A percentile compares a stretch with the other conserved stretches of the same genome.
Conservation (phyloP, 2,888 invertebrate genomes). For the Ypsolopha scabrella region DNA sequence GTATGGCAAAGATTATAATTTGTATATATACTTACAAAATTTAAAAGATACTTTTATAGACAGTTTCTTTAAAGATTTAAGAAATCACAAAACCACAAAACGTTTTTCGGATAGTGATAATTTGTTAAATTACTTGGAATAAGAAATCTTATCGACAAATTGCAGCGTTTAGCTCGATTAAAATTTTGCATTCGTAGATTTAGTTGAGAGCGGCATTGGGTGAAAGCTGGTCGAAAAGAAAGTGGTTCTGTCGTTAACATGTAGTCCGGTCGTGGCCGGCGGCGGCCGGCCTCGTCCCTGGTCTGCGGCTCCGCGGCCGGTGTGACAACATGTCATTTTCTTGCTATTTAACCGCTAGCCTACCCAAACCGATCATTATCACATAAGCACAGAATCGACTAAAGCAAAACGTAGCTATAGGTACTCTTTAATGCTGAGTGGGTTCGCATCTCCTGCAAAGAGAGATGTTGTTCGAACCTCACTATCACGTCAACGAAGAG, state of each 20-base stretch:
- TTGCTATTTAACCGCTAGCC: conserved; percentile 34
- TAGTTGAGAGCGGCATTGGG: conserved; percentile 52
- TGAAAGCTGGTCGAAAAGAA: conserved; percentile 66
- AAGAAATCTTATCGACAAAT: not conserved
- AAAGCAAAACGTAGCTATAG: not conserved
- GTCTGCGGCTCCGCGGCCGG: conserved; percentile 16
- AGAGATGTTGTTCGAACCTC: no score
- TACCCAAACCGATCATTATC: conserved; percentile 4
- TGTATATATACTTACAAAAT: no score
- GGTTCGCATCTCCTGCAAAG: no score
- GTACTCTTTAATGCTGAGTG: no score
- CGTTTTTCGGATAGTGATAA: no score
- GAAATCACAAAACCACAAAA: no score
- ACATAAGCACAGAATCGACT: not conserved
- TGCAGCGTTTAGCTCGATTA: conserved; percentile 17
- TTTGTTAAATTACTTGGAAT: no score
- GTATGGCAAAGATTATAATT: no score
- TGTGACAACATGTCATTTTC: conserved; percentile 47
- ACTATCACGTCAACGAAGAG: no score
- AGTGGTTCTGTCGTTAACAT: conserved; percentile 58
- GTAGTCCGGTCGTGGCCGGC: conserved; percentile 17
- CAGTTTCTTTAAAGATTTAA: no score
- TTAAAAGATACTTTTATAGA: no score
- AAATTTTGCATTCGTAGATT: conserved; percentile 52
- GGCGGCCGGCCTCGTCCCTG: conserved; percentile 2